Evolutionary conservation across 1,140 invertebrate genomes (phyloP).

Genomic region (Pinna nobilis): DNA sequence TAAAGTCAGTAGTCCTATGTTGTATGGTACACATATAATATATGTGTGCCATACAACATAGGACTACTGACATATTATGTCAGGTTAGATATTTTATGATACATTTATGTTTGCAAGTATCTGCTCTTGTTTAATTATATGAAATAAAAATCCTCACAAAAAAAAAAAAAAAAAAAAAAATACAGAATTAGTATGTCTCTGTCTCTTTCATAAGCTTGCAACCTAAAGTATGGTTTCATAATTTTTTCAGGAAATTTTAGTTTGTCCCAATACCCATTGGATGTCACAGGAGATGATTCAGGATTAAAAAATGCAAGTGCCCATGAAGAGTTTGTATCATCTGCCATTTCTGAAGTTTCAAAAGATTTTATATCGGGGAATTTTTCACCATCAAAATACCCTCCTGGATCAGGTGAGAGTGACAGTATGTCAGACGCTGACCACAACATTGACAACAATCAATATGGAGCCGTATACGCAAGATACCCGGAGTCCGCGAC

Average conservation of each 20-base stretch:
- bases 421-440: conserved; percentile 53
- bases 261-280: conserved; percentile 41
- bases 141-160: no score
- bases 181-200: no score
- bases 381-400: conserved; percentile 41
- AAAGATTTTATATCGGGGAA: conserved; percentile 51
- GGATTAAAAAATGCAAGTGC: conserved; percentile 25
- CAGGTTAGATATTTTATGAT: no score
- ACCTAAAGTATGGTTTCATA: no score
- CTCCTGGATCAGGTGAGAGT: conserved; percentile 39
- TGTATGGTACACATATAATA: no score
- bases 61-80: no score
- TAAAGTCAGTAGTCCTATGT: no score
- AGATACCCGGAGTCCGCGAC: conserved; percentile 54
- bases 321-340: conserved; percentile 47
- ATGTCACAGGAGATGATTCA: conserved; percentile 19
- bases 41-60: no score
- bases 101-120: no score
- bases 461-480: conserved; percentile 43
- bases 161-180: no score
- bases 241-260: conserved; percentile 35
- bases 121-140: no score
- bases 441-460: conserved; percentile 1
- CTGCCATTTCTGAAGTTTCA: conserved; percentile 54
- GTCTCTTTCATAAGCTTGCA: no score